Evolutionary conservation across 1,140 invertebrate genomes (phyloP), one percentile per base, ranked within the genome.

Genomic region (Pseudomyrmex flavicornis): DNA sequence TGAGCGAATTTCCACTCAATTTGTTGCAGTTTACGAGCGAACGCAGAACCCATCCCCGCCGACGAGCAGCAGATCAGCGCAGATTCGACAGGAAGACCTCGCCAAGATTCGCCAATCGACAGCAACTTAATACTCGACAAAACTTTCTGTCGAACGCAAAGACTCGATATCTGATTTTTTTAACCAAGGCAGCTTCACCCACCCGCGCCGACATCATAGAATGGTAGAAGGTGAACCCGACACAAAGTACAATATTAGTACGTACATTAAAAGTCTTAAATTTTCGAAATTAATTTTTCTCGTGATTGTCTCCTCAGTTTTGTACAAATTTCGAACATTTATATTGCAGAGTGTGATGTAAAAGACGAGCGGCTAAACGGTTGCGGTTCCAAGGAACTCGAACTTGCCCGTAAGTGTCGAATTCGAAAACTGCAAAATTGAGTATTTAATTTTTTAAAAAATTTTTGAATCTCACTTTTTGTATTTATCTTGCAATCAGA

Each of bases 151-250:
- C 90, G 90, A 86, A 65, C 88, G 66, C 91, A 88, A 91, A 89
- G 80, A 89, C 87, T 86, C 89, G 68, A 86, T 62, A 82, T 91
- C 76, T 93, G 85, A 92, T 72, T 90, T 54, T 20, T 86, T 90
- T 80, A 59, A 84, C 72, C 85, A 91, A 93, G 91, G 88, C 92
- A 92, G 90, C 92, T 92, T 92, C 84, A 91, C 85, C 74, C 89
- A 92, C 93, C 91, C 90, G 92, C 89, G 91, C 88, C 90, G 93
- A 93, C 89, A 94, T 93, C 96, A 95, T 96, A 97, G 96, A 96
- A 97, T 97, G 96, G 96, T 96, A 97, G 96, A 96, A 96, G 95
- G 95, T 96, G 96, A 96, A 95, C 95, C 95, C 93, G 95, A 95
- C 92, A 95, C 95, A 94, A 96, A 96, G 95, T 95, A 96, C 95